Evolutionary conservation across 1,140 invertebrate genomes (phyloP).

Genomic region (Apocrypta bakeri): DNA sequence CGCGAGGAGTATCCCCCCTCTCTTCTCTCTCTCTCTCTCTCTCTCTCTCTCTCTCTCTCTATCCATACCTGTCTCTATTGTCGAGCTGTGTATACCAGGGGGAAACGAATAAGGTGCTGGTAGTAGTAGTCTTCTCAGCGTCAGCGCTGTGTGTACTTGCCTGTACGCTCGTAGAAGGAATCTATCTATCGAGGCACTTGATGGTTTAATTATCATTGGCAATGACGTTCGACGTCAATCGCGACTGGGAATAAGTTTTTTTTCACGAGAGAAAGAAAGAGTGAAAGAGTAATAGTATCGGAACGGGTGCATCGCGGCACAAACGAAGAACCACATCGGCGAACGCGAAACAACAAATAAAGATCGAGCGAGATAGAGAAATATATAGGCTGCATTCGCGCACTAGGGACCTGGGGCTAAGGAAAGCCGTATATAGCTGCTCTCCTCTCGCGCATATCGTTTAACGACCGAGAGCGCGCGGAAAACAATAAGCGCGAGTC

Average conservation of each 20-base stretch:
- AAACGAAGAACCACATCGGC: background rate
- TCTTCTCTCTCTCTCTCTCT: background rate
- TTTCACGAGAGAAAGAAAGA: background rate
- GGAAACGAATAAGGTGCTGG: background rate
- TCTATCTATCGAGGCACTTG: background rate
- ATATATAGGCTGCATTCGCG: constrained; percentile 28
- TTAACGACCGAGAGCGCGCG: constrained; percentile 42
- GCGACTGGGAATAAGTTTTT: background rate
- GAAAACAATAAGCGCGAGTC: constrained; percentile 49
- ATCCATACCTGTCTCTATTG: constrained; percentile 41
- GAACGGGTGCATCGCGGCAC: too few species aligned
- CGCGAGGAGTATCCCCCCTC: background rate
- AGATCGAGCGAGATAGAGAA: constrained; percentile 43
- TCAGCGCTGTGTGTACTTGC: background rate
- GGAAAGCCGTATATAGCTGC: constrained; percentile 5
- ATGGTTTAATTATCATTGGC: constrained; percentile 40
- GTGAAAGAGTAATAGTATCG: too few species aligned
- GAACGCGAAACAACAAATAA: constrained; percentile 31
- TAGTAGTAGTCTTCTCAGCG: constrained; percentile 6
- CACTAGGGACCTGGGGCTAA: constrained; percentile 38
- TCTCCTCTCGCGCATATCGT: constrained; percentile 19
- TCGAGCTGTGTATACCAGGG: background rate
- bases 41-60: background rate
- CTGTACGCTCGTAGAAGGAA: background rate
- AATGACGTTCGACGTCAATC: constrained; percentile 11